These are phyloP conservation scores for Patiria pectinifera DNA, from an alignment of 53 echinoderm and acorn worm species.

Conservation along the genomic window DNA sequence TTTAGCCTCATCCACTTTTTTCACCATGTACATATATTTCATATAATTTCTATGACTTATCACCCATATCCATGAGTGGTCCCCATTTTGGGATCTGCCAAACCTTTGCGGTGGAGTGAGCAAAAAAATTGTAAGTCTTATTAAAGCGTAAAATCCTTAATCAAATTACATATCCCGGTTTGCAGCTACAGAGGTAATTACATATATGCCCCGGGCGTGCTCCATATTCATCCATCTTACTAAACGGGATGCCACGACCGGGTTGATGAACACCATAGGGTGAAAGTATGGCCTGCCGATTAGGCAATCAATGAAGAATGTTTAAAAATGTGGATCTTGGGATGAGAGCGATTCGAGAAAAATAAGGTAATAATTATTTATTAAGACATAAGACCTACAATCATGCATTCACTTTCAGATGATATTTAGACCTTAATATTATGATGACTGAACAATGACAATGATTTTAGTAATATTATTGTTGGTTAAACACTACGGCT, in stretches of 20 bases:
- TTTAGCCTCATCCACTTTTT: too few species aligned
- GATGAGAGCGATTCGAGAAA: not conserved
- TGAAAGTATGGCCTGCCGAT: slow-evolving; percentile 45
- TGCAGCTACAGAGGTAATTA: slow-evolving; percentile 57
- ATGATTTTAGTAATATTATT: too few species aligned
- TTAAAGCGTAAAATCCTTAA: slow-evolving; percentile 50
- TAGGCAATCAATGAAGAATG: not conserved
- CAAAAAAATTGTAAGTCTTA: slow-evolving; percentile 37
- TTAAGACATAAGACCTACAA: not conserved
- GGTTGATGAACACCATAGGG: slow-evolving; percentile 32
- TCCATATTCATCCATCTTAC: slow-evolving; percentile 58
- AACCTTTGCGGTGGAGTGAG: not conserved
- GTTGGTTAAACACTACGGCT: too few species aligned
- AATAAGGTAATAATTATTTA: not conserved
- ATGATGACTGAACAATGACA: too few species aligned
- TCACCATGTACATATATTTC: too few species aligned
- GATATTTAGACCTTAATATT: too few species aligned
- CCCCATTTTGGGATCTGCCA: not conserved
- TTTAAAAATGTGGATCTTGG: not conserved
- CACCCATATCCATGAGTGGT: not conserved
- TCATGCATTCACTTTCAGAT: too few species aligned
- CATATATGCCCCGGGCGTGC: slow-evolving; percentile 57
- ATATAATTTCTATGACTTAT: not conserved
- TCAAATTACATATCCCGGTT: slow-evolving; percentile 61
- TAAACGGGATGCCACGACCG: slow-evolving; percentile 9